Percentiles rank a stretch among this genome's conserved stretches.
phyloP scores from a whole-genome alignment of 2,888 invertebrate genomes.

The Habroteleia sp. region DNA sequence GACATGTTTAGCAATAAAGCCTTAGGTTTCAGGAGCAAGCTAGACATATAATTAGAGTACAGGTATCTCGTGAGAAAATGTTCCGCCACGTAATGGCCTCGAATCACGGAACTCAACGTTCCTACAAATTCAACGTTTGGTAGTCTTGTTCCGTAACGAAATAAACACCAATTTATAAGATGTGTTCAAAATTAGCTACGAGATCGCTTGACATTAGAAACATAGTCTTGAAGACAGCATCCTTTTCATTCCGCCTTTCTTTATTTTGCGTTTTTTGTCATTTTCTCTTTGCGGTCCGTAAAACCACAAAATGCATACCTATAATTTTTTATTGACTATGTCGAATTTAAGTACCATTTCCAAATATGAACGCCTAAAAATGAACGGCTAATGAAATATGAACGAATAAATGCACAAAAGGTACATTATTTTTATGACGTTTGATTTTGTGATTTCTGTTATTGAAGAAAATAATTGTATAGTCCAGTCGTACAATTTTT shows the following conservation, averaged over 20 bases:
- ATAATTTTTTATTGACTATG: conserved; percentile 33
- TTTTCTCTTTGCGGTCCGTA: not conserved
- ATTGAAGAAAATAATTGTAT: conserved; percentile 17
- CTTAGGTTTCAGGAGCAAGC: conserved; percentile 77
- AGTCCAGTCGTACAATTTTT: conserved; percentile 3
- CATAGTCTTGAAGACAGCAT: conserved; percentile 2
- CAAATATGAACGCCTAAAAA: conserved; percentile 17
- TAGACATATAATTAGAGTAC: conserved; percentile 79
- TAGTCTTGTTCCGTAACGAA: conserved; percentile 46
- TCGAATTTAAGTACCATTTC: conserved; percentile 35
- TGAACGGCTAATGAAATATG: conserved; percentile 39
- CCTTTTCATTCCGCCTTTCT: not conserved
- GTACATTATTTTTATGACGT: conserved; percentile 23
- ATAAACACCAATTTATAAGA: conserved; percentile 44
- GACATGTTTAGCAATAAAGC: conserved; percentile 75
- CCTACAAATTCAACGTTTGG: conserved; percentile 41
- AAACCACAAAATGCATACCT: conserved; percentile 26
- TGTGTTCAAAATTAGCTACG: conserved; percentile 35
- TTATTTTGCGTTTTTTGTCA: not conserved
- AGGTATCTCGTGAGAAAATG: conserved; percentile 79
- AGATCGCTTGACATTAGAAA: conserved; percentile 49
- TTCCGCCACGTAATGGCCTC: conserved; percentile 74
- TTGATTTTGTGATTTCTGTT: conserved; percentile 30
- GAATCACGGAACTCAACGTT: conserved; percentile 74
- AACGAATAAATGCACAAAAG: conserved; percentile 6